Evolutionary conservation across 2,888 invertebrate species (phyloP).

Genomic region (Ormyrus nitidulus): DNA sequence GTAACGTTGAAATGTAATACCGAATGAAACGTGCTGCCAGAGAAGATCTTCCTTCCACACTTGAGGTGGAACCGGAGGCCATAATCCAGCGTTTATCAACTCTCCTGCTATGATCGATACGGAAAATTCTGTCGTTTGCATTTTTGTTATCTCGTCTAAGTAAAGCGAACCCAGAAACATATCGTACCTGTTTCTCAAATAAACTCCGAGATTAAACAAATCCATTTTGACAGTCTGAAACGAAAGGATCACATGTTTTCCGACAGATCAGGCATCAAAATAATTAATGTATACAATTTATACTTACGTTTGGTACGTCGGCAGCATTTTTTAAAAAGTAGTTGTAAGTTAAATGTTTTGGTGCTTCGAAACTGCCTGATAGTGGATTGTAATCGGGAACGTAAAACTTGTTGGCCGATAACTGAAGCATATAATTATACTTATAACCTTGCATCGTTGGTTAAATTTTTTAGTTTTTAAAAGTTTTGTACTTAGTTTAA

Average conservation of each 20-base stretch:
- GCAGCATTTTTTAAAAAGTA: constrained; percentile 51
- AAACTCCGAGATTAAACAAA: constrained; percentile 76
- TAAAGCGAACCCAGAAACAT: constrained; percentile 76
- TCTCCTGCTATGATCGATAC: constrained; percentile 86
- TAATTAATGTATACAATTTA: background rate
- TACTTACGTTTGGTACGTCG: constrained; percentile 64
- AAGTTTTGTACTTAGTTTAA: too few species aligned
- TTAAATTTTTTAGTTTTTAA: too few species aligned
- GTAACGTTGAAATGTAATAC: constrained; percentile 40
- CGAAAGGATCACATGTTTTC: background rate
- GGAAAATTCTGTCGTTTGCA: constrained; percentile 82
- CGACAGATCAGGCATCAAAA: background rate
- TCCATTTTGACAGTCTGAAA: constrained; percentile 75
- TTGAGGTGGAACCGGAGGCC: constrained; percentile 79
- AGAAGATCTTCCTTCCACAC: constrained; percentile 78
- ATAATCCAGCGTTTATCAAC: constrained; percentile 82
- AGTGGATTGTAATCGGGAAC: constrained; percentile 54
- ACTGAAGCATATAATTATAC: constrained; percentile 42
- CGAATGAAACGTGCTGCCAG: constrained; percentile 83
- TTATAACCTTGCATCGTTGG: too few species aligned
- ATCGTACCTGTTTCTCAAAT: constrained; percentile 76
- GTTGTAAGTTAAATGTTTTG: constrained; percentile 58
- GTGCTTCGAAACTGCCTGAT: constrained; percentile 37
- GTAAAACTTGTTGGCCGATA: constrained; percentile 61
- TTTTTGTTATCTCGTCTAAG: constrained; percentile 67